Evolutionary conservation across 2,113 vertebrate species (phyloP).

Genomic region (Herpailurus yagouaroundi): DNA sequence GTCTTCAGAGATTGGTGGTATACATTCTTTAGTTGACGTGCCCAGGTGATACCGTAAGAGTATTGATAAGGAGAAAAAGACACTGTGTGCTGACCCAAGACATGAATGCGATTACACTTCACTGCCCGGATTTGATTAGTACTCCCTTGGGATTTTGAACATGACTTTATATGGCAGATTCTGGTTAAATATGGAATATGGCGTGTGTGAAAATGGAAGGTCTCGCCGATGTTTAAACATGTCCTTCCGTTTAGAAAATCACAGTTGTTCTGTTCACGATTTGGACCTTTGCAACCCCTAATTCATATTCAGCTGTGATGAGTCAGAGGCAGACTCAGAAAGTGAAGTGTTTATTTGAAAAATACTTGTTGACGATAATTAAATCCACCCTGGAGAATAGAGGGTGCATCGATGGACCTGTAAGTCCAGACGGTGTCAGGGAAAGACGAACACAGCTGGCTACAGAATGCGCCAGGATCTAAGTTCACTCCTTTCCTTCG

Average conservation of each 20-base stretch:
- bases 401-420: background rate
- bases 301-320: background rate
- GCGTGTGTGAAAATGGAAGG: fast-evolving
- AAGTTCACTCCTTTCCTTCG: background rate
- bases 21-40: background rate
- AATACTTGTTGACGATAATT: background rate
- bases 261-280: background rate
- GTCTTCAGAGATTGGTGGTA: background rate
- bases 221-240: background rate
- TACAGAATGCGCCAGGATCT: fast-evolving
- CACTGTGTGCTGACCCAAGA: background rate
- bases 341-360: conserved; percentile 12
- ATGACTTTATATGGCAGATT: background rate
- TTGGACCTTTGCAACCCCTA: background rate
- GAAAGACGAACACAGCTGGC: background rate
- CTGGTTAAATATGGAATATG: background rate
- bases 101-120: fast-evolving
- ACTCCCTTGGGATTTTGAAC: background rate
- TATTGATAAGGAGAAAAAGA: background rate
- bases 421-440: background rate
- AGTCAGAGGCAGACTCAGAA: background rate
- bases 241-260: background rate
- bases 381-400: fast-evolving
- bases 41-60: fast-evolving
- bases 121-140: background rate